Base-by-base conservation (phyloP, 2,797 vertebrate species). In the Acipenser transmontanus region DNA sequence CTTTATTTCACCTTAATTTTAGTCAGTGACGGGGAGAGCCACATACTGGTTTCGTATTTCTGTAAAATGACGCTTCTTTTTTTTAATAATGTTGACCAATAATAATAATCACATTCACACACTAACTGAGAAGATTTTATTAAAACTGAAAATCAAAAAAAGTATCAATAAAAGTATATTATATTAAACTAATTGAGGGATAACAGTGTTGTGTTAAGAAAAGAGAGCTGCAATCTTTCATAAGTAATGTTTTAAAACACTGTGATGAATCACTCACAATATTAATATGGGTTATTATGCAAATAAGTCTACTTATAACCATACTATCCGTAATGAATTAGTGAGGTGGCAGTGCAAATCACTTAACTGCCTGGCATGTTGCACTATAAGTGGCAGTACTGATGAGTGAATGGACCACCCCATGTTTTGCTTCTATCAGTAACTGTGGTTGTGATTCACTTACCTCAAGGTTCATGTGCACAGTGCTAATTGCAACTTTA, bases 401-500 rank as follows among this genome's bases (percentile, higher is more conserved):
- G 49, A 6, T 20, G 4, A 52, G 34, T 57, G 11, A 71, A 14
- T 8, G 0, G 0, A 0, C 4, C 48, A 34, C 13, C 1, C 62
- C 1, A 17, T 65, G 12, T 57, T 71, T 14, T 62, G 17, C 34
- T 70, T 13, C 8, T 1, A 49, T 0, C 0, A 52, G 11, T 63
- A 2, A 63, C 68, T 59, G 54, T 82, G 74, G 69, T 61, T 77
- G 70, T 75, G 70, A 71, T 69, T 57, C 12, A 73, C 87, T 76
- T 89, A 96, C 95, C 92, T 94, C 88, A 1, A 93, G 77, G 17
- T 88, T 84, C 74, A 89, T 80, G 69, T 81, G 81, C 61, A 94
- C 79, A 6, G 87, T 87, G 66, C 90, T 86, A 74, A 97, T 76
- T 1, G 88, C 92, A 72, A 97, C 78, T 79, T 94, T 95, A 76